phyloP scores from a whole-genome alignment of 2,113 vertebrate species.

The Aplodontia rufa region DNA sequence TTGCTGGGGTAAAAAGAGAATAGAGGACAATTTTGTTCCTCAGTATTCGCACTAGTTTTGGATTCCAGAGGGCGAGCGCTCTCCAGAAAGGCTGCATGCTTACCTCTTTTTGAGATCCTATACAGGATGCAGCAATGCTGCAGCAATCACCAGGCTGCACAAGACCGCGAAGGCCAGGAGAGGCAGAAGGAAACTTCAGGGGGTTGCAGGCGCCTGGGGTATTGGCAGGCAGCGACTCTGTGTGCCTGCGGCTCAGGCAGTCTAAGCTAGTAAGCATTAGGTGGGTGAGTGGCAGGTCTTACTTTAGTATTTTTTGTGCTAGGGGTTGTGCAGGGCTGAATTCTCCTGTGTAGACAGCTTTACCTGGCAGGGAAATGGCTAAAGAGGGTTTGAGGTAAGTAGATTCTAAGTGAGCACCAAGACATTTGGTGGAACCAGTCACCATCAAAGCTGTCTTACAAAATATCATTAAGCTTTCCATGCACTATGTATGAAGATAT shows the following conservation, averaged over 20 bases:
- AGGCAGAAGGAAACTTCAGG: background rate
- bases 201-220: background rate
- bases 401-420: background rate
- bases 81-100: background rate
- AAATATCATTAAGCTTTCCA: background rate
- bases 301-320: background rate
- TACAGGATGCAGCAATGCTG: background rate
- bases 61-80: background rate
- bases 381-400: background rate
- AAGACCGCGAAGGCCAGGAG: background rate
- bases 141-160: background rate
- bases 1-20: background rate
- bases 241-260: background rate
- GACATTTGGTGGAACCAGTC: background rate
- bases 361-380: background rate
- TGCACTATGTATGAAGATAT: background rate
- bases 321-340: background rate
- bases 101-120: background rate
- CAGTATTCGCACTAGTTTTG: background rate
- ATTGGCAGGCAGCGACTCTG: background rate
- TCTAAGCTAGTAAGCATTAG: background rate
- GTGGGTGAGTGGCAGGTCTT: background rate
- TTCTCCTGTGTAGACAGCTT: background rate
- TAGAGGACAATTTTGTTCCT: background rate
- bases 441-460: background rate